These are phyloP conservation scores for Aphelinus atriplicis DNA, from an alignment of 1,140 invertebrate genomes.

Conservation along the genomic window DNA sequence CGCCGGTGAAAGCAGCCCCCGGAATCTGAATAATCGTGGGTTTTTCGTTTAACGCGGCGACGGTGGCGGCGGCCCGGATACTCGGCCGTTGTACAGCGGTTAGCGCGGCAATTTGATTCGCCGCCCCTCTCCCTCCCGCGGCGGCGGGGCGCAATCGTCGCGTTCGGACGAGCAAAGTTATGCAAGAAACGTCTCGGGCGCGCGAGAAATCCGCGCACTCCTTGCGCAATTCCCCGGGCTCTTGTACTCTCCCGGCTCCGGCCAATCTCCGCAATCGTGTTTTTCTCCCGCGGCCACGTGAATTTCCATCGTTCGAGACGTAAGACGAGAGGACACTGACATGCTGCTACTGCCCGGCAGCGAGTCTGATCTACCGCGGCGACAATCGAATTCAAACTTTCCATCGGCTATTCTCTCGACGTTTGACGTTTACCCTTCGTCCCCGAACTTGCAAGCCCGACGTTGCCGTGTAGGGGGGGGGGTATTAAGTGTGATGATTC, in stretches of 20 bases:
- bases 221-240: not conserved
- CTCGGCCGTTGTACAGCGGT: too few species aligned
- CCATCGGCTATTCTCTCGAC: too few species aligned
- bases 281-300: not conserved
- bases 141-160: conserved; percentile 36
- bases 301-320: conserved; percentile 15
- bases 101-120: conserved; percentile 34
- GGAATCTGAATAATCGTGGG: too few species aligned
- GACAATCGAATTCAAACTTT: conserved; percentile 16
- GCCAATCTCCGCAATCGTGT: conserved; percentile 1
- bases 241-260: conserved; percentile 7
- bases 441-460: too few species aligned
- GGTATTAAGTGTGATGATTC: too few species aligned
- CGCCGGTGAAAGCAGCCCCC: too few species aligned
- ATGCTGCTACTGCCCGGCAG: not conserved
- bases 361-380: conserved; percentile 6
- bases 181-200: conserved; percentile 30
- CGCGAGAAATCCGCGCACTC: conserved; percentile 26
- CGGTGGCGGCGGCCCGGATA: too few species aligned
- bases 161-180: conserved; percentile 32
- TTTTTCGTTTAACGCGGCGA: too few species aligned
- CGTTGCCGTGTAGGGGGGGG: too few species aligned
- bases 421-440: too few species aligned
- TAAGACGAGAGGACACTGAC: conserved; percentile 4
- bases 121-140: too few species aligned